Conservation (phyloP, 1,140 invertebrate genomes). For the Eurosta solidaginis region DNA sequence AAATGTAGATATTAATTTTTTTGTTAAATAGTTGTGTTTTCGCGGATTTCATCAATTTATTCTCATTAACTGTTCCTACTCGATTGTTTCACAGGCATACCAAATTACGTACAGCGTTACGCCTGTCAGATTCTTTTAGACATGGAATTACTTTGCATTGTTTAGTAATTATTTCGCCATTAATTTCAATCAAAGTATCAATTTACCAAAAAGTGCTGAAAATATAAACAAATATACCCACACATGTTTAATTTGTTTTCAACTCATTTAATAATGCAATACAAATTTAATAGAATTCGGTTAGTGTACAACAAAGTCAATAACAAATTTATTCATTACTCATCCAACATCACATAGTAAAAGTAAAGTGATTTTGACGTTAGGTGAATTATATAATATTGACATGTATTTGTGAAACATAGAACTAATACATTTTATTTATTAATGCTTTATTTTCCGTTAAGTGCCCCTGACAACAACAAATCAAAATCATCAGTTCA, state of each 20-base stretch:
- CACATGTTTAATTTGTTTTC: neutral
- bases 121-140: neutral
- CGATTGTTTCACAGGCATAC: constrained; percentile 3
- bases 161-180: neutral
- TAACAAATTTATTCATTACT: neutral
- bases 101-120: neutral
- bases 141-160: neutral
- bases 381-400: neutral
- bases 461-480: neutral
- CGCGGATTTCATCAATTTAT: neutral
- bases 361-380: neutral
- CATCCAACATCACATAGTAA: neutral
- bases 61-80: neutral
- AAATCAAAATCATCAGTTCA: neutral
- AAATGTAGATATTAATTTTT: too few species aligned
- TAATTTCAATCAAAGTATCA: constrained; percentile 20
- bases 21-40: too few species aligned
- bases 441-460: neutral
- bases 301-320: too few species aligned
- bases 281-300: neutral
- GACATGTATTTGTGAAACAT: neutral
- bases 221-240: neutral
- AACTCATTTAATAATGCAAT: neutral
- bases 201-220: neutral
- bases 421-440: neutral